A percentile compares a stretch with the other conserved stretches of the same genome.
phyloP scores from a whole-genome alignment of 1,140 invertebrate genomes.

The Drosophila mojavensis region DNA sequence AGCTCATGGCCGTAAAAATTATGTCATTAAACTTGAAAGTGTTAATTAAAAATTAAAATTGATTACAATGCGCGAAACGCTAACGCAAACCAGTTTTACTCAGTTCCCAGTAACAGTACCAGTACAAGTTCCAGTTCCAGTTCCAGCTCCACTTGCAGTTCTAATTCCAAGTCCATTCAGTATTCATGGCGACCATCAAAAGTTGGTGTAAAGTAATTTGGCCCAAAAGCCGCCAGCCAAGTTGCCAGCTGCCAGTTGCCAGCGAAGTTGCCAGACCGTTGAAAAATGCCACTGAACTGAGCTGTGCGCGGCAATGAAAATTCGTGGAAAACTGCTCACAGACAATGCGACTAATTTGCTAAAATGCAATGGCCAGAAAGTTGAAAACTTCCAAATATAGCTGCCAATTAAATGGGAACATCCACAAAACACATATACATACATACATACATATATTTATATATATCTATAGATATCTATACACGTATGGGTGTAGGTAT shows the following conservation, averaged over 20 bases:
- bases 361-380: constrained; percentile 75
- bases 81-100: background rate
- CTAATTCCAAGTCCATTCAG: constrained; percentile 41
- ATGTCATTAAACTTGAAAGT: constrained; percentile 81
- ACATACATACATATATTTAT: constrained; percentile 2
- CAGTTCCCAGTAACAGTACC: background rate
- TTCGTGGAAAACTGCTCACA: constrained; percentile 42
- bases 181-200: constrained; percentile 76
- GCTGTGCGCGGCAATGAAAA: constrained; percentile 20
- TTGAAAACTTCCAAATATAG: constrained; percentile 56
- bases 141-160: background rate
- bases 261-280: constrained; percentile 45
- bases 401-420: constrained; percentile 24
- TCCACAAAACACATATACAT: constrained; percentile 16
- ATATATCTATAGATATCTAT: too few species aligned
- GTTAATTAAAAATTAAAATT: constrained; percentile 83
- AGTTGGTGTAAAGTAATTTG: constrained; percentile 81
- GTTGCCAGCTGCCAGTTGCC: constrained; percentile 61
- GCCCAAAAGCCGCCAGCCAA: constrained; percentile 55
- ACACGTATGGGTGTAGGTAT: background rate
- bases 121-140: background rate
- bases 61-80: constrained; percentile 49
- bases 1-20: constrained; percentile 75
- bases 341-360: constrained; percentile 77
- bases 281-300: constrained; percentile 1